Conservation (phyloP, 2,797 vertebrate species). For the Rhincodon typus region DNA sequence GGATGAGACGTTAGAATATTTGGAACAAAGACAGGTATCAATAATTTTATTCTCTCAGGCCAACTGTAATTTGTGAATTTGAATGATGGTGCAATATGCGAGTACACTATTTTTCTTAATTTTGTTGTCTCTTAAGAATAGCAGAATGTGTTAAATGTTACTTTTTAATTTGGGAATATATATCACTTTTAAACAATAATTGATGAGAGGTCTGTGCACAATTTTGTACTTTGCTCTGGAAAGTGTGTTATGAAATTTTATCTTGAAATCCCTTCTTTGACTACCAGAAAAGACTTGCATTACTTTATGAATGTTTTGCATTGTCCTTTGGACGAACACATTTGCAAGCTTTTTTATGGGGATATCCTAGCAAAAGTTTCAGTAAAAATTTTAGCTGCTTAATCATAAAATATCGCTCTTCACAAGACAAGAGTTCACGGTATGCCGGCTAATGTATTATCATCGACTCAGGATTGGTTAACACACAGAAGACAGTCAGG, state of each 20-base stretch:
- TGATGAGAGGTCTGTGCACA: neutral
- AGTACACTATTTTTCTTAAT: neutral
- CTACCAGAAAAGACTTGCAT: neutral
- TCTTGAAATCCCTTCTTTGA: neutral
- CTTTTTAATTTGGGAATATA: neutral
- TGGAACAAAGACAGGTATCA: slow-evolving; percentile 85
- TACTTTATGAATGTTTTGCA: too few relatives aligned
- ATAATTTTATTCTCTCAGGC: neutral
- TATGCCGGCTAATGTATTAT: too few relatives aligned
- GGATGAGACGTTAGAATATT: slow-evolving; percentile 85
- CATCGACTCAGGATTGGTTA: too few relatives aligned
- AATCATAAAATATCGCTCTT: neutral
- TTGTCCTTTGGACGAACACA: neutral
- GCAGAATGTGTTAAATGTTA: neutral
- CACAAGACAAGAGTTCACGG: too few relatives aligned
- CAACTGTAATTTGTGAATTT: neutral
- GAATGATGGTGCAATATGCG: neutral
- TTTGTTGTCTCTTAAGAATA: neutral
- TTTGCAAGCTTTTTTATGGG: neutral
- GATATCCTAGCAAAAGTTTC: neutral
- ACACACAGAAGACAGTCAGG: too few relatives aligned
- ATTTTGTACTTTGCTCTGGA: neutral
- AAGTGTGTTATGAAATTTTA: neutral
- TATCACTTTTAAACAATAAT: neutral
- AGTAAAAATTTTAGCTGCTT: neutral